These are phyloP conservation scores for Schizopygopsis malacanthus DNA, from an alignment of 2,797 vertebrate species.

Conservation along the genomic window DNA sequence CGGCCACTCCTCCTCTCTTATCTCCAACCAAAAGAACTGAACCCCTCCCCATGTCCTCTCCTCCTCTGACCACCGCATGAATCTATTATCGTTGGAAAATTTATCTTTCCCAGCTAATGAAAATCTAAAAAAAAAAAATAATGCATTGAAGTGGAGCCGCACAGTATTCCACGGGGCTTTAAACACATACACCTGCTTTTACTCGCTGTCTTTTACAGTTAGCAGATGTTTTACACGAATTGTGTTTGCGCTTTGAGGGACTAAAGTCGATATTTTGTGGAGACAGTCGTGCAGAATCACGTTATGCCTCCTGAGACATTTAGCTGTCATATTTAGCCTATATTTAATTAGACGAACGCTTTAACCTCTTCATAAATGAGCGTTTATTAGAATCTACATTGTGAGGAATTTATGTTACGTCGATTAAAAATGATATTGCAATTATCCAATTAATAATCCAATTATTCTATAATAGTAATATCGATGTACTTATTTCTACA, in stretches of 20 bases:
- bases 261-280: conserved; percentile 41
- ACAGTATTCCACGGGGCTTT: neutral
- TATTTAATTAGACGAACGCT: neutral
- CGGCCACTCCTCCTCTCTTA: conserved; percentile 87
- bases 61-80: conserved; percentile 68
- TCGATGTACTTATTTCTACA: neutral
- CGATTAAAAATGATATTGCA: neutral
- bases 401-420: neutral
- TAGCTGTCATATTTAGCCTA: neutral
- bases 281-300: neutral
- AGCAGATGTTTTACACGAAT: conserved; percentile 21
- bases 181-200: conserved; percentile 59
- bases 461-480: neutral
- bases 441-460: neutral
- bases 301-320: neutral
- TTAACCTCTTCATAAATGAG: neutral
- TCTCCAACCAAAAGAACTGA: conserved; percentile 81
- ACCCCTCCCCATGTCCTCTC: conserved; percentile 79
- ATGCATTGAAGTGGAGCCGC: neutral
- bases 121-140: conserved; percentile 38
- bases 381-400: neutral
- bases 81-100: conserved; percentile 79
- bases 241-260: conserved; percentile 36
- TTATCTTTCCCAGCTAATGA: conserved; percentile 64
- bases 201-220: conserved; percentile 42